Evolutionary conservation across 2,797 vertebrate species (phyloP).

Genomic region (Gambusia yucatana): DNA sequence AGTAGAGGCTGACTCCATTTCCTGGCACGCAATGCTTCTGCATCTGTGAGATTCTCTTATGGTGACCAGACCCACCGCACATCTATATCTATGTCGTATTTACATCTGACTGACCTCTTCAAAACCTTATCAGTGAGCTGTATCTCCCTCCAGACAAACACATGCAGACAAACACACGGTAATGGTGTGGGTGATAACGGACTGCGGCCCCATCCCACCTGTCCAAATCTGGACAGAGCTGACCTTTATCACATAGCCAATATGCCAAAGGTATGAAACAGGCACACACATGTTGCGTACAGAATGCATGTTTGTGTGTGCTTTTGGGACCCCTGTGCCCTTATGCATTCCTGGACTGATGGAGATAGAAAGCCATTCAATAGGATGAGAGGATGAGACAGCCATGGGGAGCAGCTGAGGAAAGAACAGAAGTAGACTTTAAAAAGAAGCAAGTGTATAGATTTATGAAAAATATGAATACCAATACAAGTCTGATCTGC

Average conservation of each 20-base stretch:
- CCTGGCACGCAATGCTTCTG: slow-evolving; percentile 39
- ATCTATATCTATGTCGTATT: slow-evolving; percentile 65
- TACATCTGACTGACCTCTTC: slow-evolving; percentile 59
- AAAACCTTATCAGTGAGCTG: slow-evolving; percentile 56
- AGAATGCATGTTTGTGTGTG: slow-evolving; percentile 33
- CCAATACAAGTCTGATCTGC: neutral
- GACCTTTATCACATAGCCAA: slow-evolving; percentile 73
- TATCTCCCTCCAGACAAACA: slow-evolving; percentile 43
- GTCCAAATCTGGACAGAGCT: slow-evolving; percentile 59
- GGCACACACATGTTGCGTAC: slow-evolving; percentile 44
- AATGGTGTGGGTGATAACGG: slow-evolving; percentile 23
- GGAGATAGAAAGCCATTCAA: slow-evolving; percentile 24
- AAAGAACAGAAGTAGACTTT: slow-evolving; percentile 7
- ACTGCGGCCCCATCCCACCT: slow-evolving; percentile 44
- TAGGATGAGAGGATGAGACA: slow-evolving; percentile 18
- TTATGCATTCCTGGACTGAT: slow-evolving; percentile 17
- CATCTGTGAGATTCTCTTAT: slow-evolving; percentile 28
- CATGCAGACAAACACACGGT: slow-evolving; percentile 33
- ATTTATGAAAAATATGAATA: slow-evolving; percentile 2
- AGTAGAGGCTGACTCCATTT: slow-evolving; percentile 25
- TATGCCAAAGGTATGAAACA: slow-evolving; percentile 60
- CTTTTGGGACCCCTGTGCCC: slow-evolving; percentile 13
- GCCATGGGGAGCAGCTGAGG: slow-evolving; percentile 16
- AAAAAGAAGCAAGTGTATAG: slow-evolving; percentile 2
- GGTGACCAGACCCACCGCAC: slow-evolving; percentile 27